These are phyloP conservation scores for Julus scandinavius DNA, from an alignment of 2,888 invertebrate species.

Conservation along the genomic window DNA sequence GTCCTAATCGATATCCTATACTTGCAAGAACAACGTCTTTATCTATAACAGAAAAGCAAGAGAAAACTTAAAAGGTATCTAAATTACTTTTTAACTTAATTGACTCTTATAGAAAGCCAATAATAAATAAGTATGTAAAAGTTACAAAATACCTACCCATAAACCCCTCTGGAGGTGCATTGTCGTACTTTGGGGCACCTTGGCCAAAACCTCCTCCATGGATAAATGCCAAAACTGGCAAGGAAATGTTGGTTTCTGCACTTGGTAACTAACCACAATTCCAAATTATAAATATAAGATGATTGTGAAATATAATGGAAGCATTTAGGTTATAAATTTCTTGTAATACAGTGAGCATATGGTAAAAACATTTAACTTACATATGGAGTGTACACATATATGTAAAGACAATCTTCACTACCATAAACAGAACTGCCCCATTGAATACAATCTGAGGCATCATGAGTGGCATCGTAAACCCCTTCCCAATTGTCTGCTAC, in stretches of 20 bases:
- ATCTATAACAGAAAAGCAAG: neutral
- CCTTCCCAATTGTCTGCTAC: constrained; percentile 25
- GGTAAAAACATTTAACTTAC: neutral
- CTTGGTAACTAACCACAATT: neutral
- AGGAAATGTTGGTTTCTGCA: neutral
- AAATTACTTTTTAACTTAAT: no score
- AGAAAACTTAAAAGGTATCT: no score
- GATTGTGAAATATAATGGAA: no score
- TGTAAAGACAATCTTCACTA: constrained; percentile 19
- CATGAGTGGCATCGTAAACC: neutral
- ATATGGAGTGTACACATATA: constrained; percentile 36
- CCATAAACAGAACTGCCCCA: neutral
- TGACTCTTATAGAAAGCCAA: no score
- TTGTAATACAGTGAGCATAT: no score
- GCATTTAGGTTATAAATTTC: neutral
- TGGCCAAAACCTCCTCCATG: constrained; percentile 50
- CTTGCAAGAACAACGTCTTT: constrained; percentile 57
- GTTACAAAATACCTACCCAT: neutral
- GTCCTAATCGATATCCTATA: constrained; percentile 58
- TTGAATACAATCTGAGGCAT: neutral
- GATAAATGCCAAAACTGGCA: constrained; percentile 46
- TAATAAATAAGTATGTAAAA: no score
- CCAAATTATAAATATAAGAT: neutral
- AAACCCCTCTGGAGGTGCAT: constrained; percentile 15
- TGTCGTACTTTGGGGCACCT: neutral